phyloP scores from a whole-genome alignment of 2,888 invertebrate species.

The Euplexia lucipara region DNA sequence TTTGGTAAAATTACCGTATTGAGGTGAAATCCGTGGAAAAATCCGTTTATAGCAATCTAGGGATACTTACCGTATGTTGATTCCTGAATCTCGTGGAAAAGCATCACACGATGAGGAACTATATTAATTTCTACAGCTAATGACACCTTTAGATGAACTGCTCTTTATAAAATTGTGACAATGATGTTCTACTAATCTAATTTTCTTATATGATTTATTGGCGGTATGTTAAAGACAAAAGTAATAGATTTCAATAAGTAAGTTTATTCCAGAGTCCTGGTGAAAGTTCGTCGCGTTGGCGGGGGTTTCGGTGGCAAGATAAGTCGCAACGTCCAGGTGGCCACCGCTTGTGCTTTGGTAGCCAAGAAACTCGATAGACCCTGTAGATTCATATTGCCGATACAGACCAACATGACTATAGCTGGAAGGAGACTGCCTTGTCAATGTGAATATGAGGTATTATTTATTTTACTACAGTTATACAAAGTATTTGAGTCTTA shows the following conservation, averaged over 20 bases:
- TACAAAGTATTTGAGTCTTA: too few relatives aligned
- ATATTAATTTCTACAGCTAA: too few relatives aligned
- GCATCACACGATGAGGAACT: too few relatives aligned
- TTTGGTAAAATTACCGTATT: too few relatives aligned
- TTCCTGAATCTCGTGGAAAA: too few relatives aligned
- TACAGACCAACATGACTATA: slow-evolving; percentile 92
- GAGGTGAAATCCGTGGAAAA: too few relatives aligned
- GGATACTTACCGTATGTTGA: too few relatives aligned
- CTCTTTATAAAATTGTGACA: too few relatives aligned
- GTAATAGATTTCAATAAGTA: background rate
- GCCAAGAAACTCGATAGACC: slow-evolving; percentile 90
- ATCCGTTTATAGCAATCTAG: too few relatives aligned
- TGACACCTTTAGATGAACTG: too few relatives aligned
- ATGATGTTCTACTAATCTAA: too few relatives aligned
- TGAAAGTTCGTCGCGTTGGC: slow-evolving; percentile 92
- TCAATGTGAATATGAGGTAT: slow-evolving; percentile 91
- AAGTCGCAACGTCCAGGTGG: slow-evolving; percentile 88
- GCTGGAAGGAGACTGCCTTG: slow-evolving; percentile 90
- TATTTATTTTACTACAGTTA: too few relatives aligned
- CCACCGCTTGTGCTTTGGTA: slow-evolving; percentile 92
- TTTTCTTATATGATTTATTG: background rate
- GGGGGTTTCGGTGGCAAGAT: slow-evolving; percentile 93
- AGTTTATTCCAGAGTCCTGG: slow-evolving; percentile 85
- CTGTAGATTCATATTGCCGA: slow-evolving; percentile 91
- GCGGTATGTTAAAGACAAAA: background rate